phyloP scores from a whole-genome alignment of 2,888 invertebrate species.

The Rapana venosa region DNA sequence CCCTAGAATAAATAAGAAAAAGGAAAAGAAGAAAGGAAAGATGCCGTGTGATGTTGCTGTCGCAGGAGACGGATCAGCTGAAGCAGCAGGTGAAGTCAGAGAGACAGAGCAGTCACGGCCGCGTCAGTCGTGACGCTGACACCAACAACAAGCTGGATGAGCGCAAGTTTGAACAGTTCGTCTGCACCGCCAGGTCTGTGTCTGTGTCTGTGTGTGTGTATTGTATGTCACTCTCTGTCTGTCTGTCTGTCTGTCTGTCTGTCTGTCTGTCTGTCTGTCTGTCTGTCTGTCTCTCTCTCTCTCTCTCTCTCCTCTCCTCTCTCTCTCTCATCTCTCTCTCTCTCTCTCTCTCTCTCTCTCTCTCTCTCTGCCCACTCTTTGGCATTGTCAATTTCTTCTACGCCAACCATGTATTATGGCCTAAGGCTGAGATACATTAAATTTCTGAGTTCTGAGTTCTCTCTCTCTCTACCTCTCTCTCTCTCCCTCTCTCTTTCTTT shows the following conservation, averaged over 20 bases:
- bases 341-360: no score
- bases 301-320: background rate
- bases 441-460: no score
- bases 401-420: no score
- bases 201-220: no score
- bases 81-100: constrained; percentile 58
- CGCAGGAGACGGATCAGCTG: constrained; percentile 75
- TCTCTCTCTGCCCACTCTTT: no score
- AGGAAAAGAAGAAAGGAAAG: no score
- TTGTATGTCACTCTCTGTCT: background rate
- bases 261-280: background rate
- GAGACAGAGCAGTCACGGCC: constrained; percentile 51
- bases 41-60: background rate
- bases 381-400: no score
- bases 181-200: constrained; percentile 70
- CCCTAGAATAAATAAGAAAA: no score
- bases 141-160: constrained; percentile 68
- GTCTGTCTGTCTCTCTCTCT: background rate
- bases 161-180: constrained; percentile 73
- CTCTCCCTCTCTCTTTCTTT: background rate
- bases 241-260: background rate
- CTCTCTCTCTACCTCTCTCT: background rate
- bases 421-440: no score
- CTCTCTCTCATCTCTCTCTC: no score
- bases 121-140: constrained; percentile 45